Evolutionary conservation across 2,113 vertebrate species (phyloP).

Genomic region (Aleadryas rufinucha): DNA sequence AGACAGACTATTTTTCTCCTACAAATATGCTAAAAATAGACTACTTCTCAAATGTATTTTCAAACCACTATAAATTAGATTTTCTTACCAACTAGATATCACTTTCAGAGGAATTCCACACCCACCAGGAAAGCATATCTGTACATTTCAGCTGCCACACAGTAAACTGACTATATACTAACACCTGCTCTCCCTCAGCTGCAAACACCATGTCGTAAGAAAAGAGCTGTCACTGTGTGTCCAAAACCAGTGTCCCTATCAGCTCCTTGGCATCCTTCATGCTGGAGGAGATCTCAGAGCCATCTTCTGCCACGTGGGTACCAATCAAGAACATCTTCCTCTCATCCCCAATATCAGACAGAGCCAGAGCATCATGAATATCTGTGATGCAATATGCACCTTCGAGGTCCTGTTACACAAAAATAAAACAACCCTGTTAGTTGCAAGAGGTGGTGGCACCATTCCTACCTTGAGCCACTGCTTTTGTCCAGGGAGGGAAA

Average conservation of each 20-base stretch:
- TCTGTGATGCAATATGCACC: conserved; percentile 85
- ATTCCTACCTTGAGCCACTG: background rate
- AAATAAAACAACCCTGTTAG: background rate
- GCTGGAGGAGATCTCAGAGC: conserved; percentile 73
- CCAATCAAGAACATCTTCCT: conserved; percentile 88
- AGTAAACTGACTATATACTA: background rate
- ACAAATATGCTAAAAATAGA: background rate
- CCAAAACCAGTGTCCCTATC: conserved; percentile 82
- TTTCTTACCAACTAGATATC: background rate
- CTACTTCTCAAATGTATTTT: conserved; percentile 27
- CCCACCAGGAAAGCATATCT: background rate
- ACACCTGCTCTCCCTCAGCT: background rate
- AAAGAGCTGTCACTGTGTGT: conserved; percentile 27
- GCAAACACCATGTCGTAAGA: background rate
- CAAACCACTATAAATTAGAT: conserved; percentile 23
- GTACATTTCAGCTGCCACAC: conserved; percentile 1
- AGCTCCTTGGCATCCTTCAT: conserved; percentile 86
- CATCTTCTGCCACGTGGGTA: conserved; percentile 76
- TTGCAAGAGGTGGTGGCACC: background rate
- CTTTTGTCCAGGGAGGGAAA: background rate
- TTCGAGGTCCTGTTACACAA: conserved; percentile 80
- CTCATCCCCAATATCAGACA: conserved; percentile 81
- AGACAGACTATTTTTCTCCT: background rate
- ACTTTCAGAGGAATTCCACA: background rate
- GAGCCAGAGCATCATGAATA: conserved; percentile 83